Base-by-base conservation (phyloP, 2,797 vertebrate species). In the Pteropus rufus region DNA sequence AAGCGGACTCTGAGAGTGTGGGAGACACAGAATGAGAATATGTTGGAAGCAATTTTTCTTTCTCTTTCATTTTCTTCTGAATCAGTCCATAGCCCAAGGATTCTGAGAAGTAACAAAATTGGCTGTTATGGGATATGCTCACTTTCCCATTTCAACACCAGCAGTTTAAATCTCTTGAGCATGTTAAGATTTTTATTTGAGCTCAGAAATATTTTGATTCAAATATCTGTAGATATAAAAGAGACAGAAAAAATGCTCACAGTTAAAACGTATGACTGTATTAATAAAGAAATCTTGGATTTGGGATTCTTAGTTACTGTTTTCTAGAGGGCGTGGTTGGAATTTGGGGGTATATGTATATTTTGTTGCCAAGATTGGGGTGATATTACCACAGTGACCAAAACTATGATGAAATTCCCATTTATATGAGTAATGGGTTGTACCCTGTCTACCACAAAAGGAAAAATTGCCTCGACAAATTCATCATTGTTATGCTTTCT, bases 341-440 rank as follows among this genome's bases (percentile, higher is more conserved):
- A 12, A 1, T 67, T 49, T 97, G 19, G 16, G 93, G 89, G 91
- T 88, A 85, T 97, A 89, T 97, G 76, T 82, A 87, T 81, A n/a
- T 80, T 91, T 95, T 29, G 3, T 83, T 82, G 83, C 36, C 96
- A 96, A 96, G 93, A 23, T 84, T 89, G 70, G 54, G 73, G 81
- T 96, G 97, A 96, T 98, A 96, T 97, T 96, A 97, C 65, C 77
- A 97, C 58, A 39, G 94, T 98, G 97, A 97, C 94, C 95, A 96
- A 73, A 98, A 86, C 90, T 86, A 94, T 97, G 94, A 98, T 94
- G 65, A 98, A 98, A 97, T 97, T 97, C 80, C 72, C 88, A 58
- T 97, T 98, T 97, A 89, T 69, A 97, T 96, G 94, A 98, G 72
- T 98, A 97, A 98, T 96, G 26, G 26, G 26, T 88, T 96, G 29